Percentiles rank a stretch among this genome's conserved stretches.
phyloP scores from a whole-genome alignment of 1,140 invertebrate species.

The Vanessa atalanta region DNA sequence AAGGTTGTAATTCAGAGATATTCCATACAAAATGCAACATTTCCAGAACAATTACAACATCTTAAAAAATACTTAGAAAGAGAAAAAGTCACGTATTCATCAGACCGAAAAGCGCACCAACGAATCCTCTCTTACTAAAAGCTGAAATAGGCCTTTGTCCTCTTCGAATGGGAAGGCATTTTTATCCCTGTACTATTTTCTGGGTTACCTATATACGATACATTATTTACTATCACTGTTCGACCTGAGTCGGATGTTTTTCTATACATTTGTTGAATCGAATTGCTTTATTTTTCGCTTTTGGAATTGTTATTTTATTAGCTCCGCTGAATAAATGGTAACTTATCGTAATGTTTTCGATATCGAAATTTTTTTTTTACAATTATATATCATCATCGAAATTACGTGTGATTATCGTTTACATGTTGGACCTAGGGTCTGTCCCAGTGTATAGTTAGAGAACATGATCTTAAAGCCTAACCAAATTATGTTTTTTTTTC shows the following conservation, averaged over 20 bases:
- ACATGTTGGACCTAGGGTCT: too few species aligned
- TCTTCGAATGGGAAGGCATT: slow-evolving; percentile 15
- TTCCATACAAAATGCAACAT: not conserved
- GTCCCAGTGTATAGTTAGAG: too few species aligned
- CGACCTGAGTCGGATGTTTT: slow-evolving; percentile 7
- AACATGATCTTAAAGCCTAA: too few species aligned
- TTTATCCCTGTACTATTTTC: slow-evolving; percentile 14
- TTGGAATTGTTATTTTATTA: not conserved
- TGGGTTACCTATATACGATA: slow-evolving; percentile 17
- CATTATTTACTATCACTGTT: slow-evolving; percentile 7
- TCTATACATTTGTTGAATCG: not conserved
- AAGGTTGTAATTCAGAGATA: too few species aligned
- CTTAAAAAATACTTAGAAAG: slow-evolving; percentile 12
- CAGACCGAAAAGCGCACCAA: slow-evolving; percentile 18
- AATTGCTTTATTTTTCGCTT: not conserved
- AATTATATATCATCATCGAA: too few species aligned
- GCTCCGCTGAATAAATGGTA: too few species aligned
- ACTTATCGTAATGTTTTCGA: too few species aligned
- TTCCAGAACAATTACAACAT: slow-evolving; percentile 1
- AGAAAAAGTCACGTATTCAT: slow-evolving; percentile 20
- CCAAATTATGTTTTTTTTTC: too few species aligned
- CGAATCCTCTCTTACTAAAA: slow-evolving; percentile 28
- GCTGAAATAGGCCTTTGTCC: slow-evolving; percentile 25
- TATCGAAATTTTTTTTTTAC: too few species aligned
- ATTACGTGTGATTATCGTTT: too few species aligned